Percentiles rank a stretch among this genome's conserved stretches.
These are phyloP conservation scores for Columba livia DNA, from an alignment of 2,113 vertebrate genomes.

Conservation along the genomic window DNA sequence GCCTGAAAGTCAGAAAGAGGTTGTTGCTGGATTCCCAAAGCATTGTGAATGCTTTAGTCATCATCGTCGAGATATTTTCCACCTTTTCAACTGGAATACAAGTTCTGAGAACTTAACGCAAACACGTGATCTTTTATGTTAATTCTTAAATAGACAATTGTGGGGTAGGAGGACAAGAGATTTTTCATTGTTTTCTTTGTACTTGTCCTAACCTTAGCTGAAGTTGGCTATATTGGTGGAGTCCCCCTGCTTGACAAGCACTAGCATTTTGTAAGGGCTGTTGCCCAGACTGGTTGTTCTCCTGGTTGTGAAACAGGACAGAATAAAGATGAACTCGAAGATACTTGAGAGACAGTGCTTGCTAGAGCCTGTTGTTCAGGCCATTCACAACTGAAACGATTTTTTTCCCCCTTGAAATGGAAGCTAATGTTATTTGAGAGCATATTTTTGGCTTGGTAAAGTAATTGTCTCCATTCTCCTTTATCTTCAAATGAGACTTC, in stretches of 20 bases:
- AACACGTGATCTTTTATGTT: not conserved
- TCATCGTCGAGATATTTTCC: not conserved
- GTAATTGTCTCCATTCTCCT: not conserved
- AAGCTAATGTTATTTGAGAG: not conserved
- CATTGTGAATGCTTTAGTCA: not conserved
- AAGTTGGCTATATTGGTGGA: not conserved
- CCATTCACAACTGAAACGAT: not conserved
- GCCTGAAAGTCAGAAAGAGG: not conserved
- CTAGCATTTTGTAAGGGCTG: not conserved
- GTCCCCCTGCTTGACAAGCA: no score
- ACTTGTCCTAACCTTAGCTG: not conserved
- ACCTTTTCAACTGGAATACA: not conserved
- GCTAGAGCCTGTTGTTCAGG: not conserved
- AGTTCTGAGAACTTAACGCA: not conserved
- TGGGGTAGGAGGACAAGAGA: not conserved
- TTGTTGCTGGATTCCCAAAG: not conserved
- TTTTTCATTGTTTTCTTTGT: not conserved
- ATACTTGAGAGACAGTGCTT: not conserved
- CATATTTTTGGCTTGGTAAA: not conserved
- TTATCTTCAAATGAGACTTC: not conserved
- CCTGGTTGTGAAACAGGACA: not conserved
- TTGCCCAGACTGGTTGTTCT: not conserved
- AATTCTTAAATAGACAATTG: not conserved
- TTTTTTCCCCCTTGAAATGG: not conserved
- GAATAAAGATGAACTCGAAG: not conserved